Base-by-base conservation (phyloP, 1,140 invertebrate genomes). In the Notospermus geniculatus region DNA sequence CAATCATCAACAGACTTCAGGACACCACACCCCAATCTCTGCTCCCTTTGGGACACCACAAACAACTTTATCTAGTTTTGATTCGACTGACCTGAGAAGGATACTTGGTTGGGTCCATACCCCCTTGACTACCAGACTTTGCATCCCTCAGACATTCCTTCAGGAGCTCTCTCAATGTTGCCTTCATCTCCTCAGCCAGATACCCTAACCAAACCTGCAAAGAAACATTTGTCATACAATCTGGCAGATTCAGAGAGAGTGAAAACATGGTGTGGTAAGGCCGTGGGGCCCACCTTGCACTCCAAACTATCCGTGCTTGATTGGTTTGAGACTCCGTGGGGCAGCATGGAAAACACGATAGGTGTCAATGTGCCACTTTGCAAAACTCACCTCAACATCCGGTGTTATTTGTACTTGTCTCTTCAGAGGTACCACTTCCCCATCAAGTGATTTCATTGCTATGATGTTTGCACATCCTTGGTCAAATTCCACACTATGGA, bases 131-230 rank as follows among this genome's bases (percentile, higher is more conserved):
- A 25, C 69, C 57, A 25, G 70, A 62, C 54, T 58, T 66, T 4
- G 59, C 54, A 52, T 87, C 85, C 54, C 84, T 79, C 32, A 93
- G 81, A 80, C 92, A 95, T 68, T 89, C 86, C 19, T 85, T 76
- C 11, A 93, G 84, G 55, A 86, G 65, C 39, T 78, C 72, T 60
- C 82, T 77, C 57, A 97, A 78, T 2, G 95, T 93, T 13, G 82
- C 82, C 70, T 90, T 88, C 86, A 97, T 93, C 81, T 92, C 89
- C 13, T 84, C 85, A 25, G 91, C 88, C 52, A 97, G 83, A 43
- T 87, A 80, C 71, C 87, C 87, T 13, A 97, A 80, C 94, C 94
- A 97, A 32, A 86, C 83, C 87, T 91, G 73, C 46, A 83, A 81
- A 57, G 30, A 69, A 45, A 29, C 22, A 65, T 9, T 28, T 36